Percentiles rank a stretch among this genome's conserved stretches.
phyloP scores from a whole-genome alignment of 2,797 vertebrate genomes.

The Poliocrania exsul region DNA sequence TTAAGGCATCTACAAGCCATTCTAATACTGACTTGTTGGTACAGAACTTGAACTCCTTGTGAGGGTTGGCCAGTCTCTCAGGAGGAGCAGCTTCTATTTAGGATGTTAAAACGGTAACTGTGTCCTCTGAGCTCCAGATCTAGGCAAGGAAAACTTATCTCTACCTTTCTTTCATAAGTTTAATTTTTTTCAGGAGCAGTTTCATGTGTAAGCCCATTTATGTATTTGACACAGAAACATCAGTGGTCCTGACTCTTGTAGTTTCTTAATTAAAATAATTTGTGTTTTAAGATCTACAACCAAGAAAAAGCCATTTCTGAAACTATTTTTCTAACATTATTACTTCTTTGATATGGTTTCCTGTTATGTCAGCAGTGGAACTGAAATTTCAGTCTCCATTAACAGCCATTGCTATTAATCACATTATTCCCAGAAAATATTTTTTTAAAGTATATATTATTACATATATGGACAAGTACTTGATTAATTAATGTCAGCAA shows the following conservation, averaged over 20 bases:
- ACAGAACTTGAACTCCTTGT: neutral
- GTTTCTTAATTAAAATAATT: neutral
- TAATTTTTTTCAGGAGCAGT: neutral
- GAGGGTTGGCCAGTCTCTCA: neutral
- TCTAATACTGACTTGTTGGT: neutral
- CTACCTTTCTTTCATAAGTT: neutral
- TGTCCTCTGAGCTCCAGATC: neutral
- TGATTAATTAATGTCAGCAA: neutral
- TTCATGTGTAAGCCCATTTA: fast-evolving
- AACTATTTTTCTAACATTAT: neutral
- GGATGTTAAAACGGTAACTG: neutral
- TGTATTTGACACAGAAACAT: neutral
- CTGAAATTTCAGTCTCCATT: neutral
- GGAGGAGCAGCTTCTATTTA: neutral
- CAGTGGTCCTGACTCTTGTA: neutral
- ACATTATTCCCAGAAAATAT: neutral
- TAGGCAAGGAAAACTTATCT: neutral
- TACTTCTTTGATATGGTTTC: neutral
- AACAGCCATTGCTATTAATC: neutral
- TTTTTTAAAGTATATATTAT: neutral
- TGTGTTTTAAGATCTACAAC: neutral
- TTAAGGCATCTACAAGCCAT: neutral
- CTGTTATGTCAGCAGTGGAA: neutral
- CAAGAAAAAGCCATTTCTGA: neutral
- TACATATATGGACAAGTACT: neutral